Conservation (phyloP, 2,113 vertebrate species). For the Urocynchramus pylzowi region DNA sequence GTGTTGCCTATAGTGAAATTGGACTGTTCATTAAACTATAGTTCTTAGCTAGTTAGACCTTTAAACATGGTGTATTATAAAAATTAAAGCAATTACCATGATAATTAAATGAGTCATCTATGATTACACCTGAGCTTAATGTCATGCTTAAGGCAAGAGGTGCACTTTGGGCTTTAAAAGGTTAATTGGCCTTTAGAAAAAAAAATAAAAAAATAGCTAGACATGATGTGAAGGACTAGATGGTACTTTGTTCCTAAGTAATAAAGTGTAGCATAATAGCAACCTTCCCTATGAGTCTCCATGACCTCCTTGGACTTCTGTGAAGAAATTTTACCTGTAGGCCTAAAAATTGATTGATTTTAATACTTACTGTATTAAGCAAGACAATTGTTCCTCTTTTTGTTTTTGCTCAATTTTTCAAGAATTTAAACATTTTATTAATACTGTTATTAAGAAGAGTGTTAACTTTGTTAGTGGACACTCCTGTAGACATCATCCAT, state of each 20-base stretch:
- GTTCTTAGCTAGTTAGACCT: not conserved
- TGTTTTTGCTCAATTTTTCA: not conserved
- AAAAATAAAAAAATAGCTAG: not conserved
- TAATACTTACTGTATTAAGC: not conserved
- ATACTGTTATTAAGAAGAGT: not conserved
- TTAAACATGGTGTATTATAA: not conserved
- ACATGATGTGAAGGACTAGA: not conserved
- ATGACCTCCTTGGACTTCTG: not conserved
- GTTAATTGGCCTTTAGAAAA: not conserved
- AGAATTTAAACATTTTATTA: not conserved
- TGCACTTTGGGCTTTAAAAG: not conserved
- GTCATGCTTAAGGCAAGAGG: not conserved
- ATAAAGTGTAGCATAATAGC: not conserved
- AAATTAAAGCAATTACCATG: not conserved
- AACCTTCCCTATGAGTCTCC: not conserved
- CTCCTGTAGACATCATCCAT: not conserved
- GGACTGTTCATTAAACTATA: not conserved
- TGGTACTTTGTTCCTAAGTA: not conserved
- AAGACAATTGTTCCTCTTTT: not conserved
- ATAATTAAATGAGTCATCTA: conserved; percentile 23
- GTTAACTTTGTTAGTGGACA: not conserved
- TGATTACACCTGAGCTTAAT: not conserved
- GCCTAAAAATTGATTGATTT: not conserved
- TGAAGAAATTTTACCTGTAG: not conserved
- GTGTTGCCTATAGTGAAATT: not conserved